Base-by-base conservation (phyloP, 1,140 invertebrate genomes). In the Drosophila virilis region DNA sequence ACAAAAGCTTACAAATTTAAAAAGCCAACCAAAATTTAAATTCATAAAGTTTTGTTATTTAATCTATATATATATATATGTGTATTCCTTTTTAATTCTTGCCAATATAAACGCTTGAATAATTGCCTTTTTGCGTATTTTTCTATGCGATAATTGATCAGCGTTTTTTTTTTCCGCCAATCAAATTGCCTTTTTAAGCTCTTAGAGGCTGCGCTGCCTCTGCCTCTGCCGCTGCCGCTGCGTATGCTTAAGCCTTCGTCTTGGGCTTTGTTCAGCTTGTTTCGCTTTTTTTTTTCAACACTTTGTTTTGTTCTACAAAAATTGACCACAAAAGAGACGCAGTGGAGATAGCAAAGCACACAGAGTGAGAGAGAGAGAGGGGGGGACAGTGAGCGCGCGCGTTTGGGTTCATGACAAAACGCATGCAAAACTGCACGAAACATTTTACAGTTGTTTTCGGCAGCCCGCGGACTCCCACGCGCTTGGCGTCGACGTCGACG, bases 371-470 rank as follows among this genome's bases (percentile, higher is more conserved):
- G 22, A 28, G 22, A 2, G 22, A 43, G 42, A 4, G 40, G 2
- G 10, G 22, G 5, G 3, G 33, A 15, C 9, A 32, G 13, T 8
- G 32, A 12, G 22, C 22, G 22, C 22, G 22, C 22, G 22, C 22
- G 22, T n/a, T n/a, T n/a, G 4, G 58, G 60, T 65, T 64, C 67
- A 71, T 74, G 62, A 74, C 65, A 64, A 73, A 77, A 74, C 59
- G 64, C 77, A 72, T 81, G 73, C 46, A 76, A 52, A 77, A 73
- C 61, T 76, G 78, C 77, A 72, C 62, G 55, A 52, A 66, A 60
- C 62, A 72, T 72, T 71, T 68, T 68, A 40, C 70, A 67, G 64
- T 59, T 72, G 38, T 61, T 51, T 48, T 38, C 62, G 37, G 46
- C 13, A 52, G 17, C n/a, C 10, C 2, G 12, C 15, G 8, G 46